Percentiles rank a stretch among this genome's conserved stretches.
phyloP scores from a whole-genome alignment of 2,113 vertebrate species.

The Cettia cetti region DNA sequence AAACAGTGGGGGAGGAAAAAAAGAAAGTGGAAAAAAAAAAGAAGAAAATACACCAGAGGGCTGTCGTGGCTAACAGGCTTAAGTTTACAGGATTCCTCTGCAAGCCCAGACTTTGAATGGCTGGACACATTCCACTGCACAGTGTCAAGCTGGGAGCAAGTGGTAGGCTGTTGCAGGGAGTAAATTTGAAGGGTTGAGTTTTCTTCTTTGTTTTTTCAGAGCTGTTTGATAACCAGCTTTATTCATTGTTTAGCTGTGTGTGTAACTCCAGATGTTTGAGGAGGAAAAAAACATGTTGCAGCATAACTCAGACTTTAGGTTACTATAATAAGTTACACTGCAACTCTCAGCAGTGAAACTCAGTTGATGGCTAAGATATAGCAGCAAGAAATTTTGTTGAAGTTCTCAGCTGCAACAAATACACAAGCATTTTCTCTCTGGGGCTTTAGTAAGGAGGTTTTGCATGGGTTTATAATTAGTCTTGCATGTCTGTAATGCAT shows the following conservation, averaged over 20 bases:
- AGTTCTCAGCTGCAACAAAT: neutral
- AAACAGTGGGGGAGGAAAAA: rapidly evolving
- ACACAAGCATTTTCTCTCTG: neutral
- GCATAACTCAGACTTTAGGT: neutral
- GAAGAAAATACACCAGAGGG: neutral
- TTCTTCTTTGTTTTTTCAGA: neutral
- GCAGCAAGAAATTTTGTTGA: neutral
- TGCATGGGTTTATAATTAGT: neutral
- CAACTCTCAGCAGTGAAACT: neutral
- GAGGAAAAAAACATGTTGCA: neutral
- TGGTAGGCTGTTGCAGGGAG: neutral
- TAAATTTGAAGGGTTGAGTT: neutral
- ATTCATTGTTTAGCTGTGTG: neutral
- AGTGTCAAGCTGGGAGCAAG: neutral
- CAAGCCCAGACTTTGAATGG: neutral
- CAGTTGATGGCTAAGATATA: neutral
- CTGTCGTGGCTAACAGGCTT: rapidly evolving
- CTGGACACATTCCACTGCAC: rapidly evolving
- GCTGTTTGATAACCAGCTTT: neutral
- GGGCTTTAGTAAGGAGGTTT: neutral
- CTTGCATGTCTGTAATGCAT: neutral
- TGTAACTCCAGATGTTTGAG: neutral
- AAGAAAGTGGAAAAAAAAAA: neutral
- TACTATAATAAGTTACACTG: neutral
- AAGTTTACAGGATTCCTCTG: neutral